A percentile compares a stretch with the other conserved stretches of the same genome.
Evolutionary conservation across 2,113 vertebrate genomes (phyloP).

Genomic region (Daphoenositta chrysoptera): DNA sequence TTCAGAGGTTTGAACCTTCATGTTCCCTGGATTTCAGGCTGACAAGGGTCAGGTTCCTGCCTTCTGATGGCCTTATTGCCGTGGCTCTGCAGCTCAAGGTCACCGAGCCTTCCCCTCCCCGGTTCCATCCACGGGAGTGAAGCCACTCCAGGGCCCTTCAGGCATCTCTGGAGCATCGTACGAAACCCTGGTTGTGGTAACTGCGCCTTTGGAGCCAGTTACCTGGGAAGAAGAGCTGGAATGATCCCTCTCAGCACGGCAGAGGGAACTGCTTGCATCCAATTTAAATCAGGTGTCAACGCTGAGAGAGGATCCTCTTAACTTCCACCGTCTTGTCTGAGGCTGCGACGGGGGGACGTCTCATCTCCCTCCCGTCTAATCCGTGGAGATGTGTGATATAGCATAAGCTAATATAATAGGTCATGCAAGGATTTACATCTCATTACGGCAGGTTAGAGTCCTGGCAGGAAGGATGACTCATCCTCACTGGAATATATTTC

Average conservation of each 20-base stretch:
- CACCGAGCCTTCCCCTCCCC: neutral
- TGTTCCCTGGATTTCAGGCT: neutral
- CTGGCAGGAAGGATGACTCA: slow-evolving; percentile 54
- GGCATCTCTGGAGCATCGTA: neutral
- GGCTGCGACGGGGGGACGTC: neutral
- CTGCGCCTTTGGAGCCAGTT: neutral
- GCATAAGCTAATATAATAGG: slow-evolving; percentile 67
- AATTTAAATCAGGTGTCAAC: slow-evolving; percentile 11
- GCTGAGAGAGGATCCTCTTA: slow-evolving; percentile 25
- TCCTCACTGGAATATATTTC: slow-evolving; percentile 22
- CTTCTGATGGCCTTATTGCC: neutral
- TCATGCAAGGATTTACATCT: slow-evolving; percentile 66
- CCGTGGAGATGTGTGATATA: slow-evolving; percentile 52
- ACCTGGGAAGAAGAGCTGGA: neutral
- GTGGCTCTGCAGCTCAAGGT: accelerated
- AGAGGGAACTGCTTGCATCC: neutral
- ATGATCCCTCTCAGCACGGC: accelerated
- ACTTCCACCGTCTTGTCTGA: neutral
- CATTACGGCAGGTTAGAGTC: slow-evolving; percentile 59
- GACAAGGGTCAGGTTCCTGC: no score
- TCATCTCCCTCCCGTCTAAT: slow-evolving; percentile 38
- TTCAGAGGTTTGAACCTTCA: neutral
- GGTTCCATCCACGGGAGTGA: accelerated
- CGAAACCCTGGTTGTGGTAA: neutral
- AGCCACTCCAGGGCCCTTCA: accelerated